Percentiles rank a stretch among this genome's conserved stretches.
Evolutionary conservation across 2,888 invertebrate genomes (phyloP).

Genomic region (Therioaphis trifolii): DNA sequence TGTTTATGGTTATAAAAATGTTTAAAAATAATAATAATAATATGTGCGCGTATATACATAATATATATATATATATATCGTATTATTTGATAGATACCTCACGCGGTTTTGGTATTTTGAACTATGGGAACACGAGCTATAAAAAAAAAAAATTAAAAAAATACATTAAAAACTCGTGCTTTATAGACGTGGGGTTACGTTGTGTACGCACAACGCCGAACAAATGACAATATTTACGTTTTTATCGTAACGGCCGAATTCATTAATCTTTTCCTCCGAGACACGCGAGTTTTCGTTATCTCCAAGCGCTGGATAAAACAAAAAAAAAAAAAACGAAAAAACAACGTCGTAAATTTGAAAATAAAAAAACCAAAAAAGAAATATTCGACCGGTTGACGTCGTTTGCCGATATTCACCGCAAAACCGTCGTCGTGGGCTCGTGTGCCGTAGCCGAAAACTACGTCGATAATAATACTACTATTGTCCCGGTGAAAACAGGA

Average conservation of each 20-base stretch:
- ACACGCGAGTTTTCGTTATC: neutral
- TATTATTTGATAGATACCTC: slow-evolving; percentile 31
- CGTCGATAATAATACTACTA: neutral
- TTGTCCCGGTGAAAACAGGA: too few relatives aligned
- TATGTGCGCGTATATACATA: neutral
- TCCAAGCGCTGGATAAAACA: neutral
- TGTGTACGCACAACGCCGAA: neutral
- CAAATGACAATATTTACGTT: slow-evolving; percentile 35
- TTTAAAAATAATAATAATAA: too few relatives aligned
- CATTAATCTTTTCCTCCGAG: slow-evolving; percentile 50
- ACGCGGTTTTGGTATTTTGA: slow-evolving; percentile 21
- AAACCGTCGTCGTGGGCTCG: neutral
- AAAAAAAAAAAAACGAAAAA: neutral
- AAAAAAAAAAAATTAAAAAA: too few relatives aligned
- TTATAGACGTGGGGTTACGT: too few relatives aligned
- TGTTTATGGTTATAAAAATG: too few relatives aligned
- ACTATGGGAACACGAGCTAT: slow-evolving; percentile 9
- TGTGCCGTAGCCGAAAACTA: neutral
- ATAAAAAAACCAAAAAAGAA: too few relatives aligned
- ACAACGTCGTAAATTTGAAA: slow-evolving; percentile 41
- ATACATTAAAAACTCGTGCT: neutral
- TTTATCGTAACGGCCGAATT: slow-evolving; percentile 28
- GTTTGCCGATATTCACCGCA: neutral
- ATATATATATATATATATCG: too few relatives aligned
- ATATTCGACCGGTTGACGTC: slow-evolving; percentile 47